A percentile compares a stretch with the other conserved stretches of the same genome.
These are phyloP conservation scores for Scaptomyza pallida DNA, from an alignment of 1,140 invertebrate genomes.

Conservation along the genomic window DNA sequence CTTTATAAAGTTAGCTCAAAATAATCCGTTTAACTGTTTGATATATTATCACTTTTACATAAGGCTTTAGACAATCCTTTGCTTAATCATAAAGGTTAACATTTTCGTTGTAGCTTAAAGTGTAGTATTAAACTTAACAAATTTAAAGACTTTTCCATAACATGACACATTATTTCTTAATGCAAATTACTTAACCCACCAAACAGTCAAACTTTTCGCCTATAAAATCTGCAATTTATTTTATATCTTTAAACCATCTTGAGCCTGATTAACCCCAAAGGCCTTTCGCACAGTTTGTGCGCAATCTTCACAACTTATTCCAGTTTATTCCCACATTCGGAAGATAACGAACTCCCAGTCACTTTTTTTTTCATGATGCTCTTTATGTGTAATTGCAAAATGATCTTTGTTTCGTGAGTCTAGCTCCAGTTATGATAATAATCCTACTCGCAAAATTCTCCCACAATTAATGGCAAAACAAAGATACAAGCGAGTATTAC, in stretches of 20 bases:
- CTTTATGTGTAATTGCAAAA: conserved; percentile 31
- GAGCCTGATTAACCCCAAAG: conserved; percentile 2
- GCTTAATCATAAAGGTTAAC: too few relatives aligned
- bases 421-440: conserved; percentile 49
- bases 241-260: background rate
- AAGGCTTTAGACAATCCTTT: too few relatives aligned
- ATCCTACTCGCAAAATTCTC: conserved; percentile 46
- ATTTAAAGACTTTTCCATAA: background rate
- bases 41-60: too few relatives aligned
- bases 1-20: too few relatives aligned
- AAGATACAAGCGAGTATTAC: conserved; percentile 30
- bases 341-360: background rate
- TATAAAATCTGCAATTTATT: background rate
- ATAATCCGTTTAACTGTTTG: too few relatives aligned
- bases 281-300: background rate
- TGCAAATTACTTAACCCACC: background rate
- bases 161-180: background rate
- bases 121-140: too few relatives aligned
- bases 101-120: too few relatives aligned
- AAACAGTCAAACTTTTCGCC: too few relatives aligned
- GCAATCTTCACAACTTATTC: background rate
- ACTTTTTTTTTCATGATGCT: conserved; percentile 10
- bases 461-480: conserved; percentile 59
- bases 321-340: conserved; percentile 8
- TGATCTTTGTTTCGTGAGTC: conserved; percentile 19